phyloP scores from a whole-genome alignment of 2,113 vertebrate genomes.

The Lampris incognitus region DNA sequence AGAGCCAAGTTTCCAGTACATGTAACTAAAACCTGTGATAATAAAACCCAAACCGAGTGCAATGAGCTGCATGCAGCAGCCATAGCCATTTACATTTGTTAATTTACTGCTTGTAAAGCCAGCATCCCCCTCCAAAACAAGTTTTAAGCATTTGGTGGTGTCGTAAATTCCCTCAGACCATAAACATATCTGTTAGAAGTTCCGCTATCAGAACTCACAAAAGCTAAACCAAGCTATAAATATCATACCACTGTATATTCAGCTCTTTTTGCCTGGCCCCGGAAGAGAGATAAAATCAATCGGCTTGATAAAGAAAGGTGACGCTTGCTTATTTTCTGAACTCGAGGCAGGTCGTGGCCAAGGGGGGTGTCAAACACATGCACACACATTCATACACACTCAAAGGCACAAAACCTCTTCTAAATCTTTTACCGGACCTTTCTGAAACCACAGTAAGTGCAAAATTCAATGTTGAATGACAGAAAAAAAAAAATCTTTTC shows the following conservation, averaged over 20 bases:
- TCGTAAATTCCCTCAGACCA: neutral
- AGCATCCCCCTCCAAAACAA: neutral
- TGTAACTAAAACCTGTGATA: neutral
- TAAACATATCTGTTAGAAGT: neutral
- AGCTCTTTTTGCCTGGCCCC: neutral
- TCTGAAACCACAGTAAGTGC: constrained; percentile 50
- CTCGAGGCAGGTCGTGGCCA: constrained; percentile 12
- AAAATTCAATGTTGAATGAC: constrained; percentile 39
- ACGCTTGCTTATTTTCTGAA: neutral
- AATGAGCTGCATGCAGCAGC: neutral
- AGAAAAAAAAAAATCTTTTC: neutral
- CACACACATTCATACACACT: constrained; percentile 11
- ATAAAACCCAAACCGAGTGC: neutral
- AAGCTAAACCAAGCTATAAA: too few relatives aligned
- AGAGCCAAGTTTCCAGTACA: neutral
- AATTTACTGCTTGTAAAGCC: neutral
- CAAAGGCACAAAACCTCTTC: neutral
- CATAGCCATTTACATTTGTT: neutral
- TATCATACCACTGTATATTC: too few relatives aligned
- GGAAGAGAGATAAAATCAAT: neutral
- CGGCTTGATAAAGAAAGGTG: neutral
- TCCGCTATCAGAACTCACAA: too few relatives aligned
- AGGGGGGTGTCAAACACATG: neutral
- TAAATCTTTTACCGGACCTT: constrained; percentile 4
- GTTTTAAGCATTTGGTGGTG: neutral